Percentiles rank a stretch among this genome's conserved stretches.
Evolutionary conservation across 2,113 vertebrate species (phyloP).

Genomic region (Lophochroa leadbeateri): DNA sequence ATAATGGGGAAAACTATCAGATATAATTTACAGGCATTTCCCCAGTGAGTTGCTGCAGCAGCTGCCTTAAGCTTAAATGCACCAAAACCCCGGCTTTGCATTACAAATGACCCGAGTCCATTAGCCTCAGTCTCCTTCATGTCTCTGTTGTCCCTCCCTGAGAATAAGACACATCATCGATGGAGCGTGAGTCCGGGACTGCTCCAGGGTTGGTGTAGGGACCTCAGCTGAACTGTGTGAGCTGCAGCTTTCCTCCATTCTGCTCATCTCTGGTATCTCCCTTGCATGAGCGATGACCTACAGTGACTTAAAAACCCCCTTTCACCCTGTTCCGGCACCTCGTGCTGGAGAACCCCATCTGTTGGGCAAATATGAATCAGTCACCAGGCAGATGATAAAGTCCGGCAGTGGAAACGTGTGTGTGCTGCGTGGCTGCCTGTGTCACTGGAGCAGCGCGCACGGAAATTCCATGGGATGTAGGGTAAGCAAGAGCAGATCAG

Average conservation of each 20-base stretch:
- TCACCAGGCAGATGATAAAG: background rate
- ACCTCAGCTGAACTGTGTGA: background rate
- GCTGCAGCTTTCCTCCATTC: background rate
- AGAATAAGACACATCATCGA: accelerated
- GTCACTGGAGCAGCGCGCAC: accelerated
- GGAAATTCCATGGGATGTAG: background rate
- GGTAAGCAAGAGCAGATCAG: accelerated
- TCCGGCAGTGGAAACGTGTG: background rate
- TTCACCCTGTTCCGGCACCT: background rate
- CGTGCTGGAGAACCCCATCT: accelerated
- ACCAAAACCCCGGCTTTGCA: accelerated
- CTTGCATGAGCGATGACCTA: accelerated
- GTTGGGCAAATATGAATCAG: background rate
- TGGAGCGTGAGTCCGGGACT: background rate
- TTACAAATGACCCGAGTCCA: accelerated
- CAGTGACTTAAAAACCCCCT: background rate
- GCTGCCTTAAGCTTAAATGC: background rate
- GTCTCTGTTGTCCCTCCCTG: background rate
- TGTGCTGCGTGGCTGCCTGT: background rate
- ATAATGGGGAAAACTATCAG: background rate
- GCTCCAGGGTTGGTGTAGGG: accelerated
- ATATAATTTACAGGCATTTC: background rate
- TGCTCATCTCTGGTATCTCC: background rate
- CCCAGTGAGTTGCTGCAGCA: background rate
- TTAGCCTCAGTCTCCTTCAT: background rate